Conservation (phyloP, 1,140 invertebrate genomes). For the Caenorhabditis tropicalis region DNA sequence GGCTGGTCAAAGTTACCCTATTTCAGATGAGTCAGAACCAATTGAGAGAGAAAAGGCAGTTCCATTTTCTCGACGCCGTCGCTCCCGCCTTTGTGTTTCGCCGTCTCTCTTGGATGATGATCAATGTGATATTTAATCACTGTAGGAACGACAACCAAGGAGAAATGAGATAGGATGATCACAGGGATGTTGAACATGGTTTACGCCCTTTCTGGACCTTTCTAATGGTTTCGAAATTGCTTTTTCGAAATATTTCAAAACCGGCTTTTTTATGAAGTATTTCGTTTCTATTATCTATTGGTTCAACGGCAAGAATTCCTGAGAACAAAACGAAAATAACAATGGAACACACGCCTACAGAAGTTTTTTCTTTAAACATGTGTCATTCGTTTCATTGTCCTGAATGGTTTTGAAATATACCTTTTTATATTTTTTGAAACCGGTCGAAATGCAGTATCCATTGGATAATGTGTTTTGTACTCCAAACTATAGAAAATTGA, state of each 20-base stretch:
- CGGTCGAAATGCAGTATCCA: neutral
- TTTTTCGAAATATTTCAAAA: conserved; percentile 30
- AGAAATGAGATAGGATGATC: neutral
- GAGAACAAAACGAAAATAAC: neutral
- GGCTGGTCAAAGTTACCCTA: conserved; percentile 41
- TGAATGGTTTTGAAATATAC: conserved; percentile 31
- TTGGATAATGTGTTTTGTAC: neutral
- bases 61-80: conserved; percentile 14
- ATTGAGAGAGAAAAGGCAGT: conserved; percentile 37
- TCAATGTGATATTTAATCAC: conserved; percentile 41
- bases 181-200: neutral
- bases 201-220: conserved; percentile 23
- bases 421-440: neutral
- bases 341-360: conserved; percentile 6
- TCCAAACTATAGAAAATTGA: neutral
- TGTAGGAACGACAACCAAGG: conserved; percentile 17
- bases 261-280: conserved; percentile 34
- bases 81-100: neutral
- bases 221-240: neutral
- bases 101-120: conserved; percentile 12
- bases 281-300: neutral
- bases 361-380: conserved; percentile 22
- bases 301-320: neutral
- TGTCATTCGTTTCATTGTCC: conserved; percentile 7
- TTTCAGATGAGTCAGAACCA: conserved; percentile 44